Conservation (phyloP, 2,797 vertebrate species). For the Erithacus rubecula region DNA sequence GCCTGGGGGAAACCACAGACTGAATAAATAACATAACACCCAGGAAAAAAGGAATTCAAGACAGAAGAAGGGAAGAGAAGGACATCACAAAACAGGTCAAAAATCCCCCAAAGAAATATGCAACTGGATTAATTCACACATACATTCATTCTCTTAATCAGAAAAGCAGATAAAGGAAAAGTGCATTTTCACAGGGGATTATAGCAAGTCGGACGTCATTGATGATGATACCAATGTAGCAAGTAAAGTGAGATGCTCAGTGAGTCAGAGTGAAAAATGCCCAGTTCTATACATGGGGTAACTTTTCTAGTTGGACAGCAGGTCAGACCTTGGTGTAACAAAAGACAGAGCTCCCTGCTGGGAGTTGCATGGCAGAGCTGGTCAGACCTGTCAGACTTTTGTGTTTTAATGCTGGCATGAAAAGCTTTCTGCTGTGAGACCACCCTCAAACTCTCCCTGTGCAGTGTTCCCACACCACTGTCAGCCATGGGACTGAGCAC, state of each 20-base stretch:
- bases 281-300: background rate
- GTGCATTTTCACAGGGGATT: background rate
- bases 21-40: background rate
- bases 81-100: background rate
- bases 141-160: background rate
- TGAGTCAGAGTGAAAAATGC: background rate
- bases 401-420: background rate
- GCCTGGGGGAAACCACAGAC: background rate
- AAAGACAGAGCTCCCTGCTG: background rate
- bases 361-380: background rate
- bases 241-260: background rate
- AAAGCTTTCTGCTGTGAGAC: background rate
- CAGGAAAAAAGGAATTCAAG: background rate
- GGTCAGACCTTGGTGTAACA: background rate
- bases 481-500: fast-evolving
- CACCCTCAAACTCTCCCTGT: fast-evolving
- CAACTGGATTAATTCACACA: background rate
- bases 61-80: background rate
- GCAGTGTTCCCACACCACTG: fast-evolving
- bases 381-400: too few relatives aligned
- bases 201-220: background rate
- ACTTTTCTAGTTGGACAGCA: background rate
- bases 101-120: background rate
- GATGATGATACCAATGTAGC: background rate
- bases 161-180: background rate